Percentiles rank a stretch among this genome's conserved stretches.
Evolutionary conservation across 2,888 invertebrate genomes (phyloP).

Genomic region (Cataglyphis altisquamis): DNA sequence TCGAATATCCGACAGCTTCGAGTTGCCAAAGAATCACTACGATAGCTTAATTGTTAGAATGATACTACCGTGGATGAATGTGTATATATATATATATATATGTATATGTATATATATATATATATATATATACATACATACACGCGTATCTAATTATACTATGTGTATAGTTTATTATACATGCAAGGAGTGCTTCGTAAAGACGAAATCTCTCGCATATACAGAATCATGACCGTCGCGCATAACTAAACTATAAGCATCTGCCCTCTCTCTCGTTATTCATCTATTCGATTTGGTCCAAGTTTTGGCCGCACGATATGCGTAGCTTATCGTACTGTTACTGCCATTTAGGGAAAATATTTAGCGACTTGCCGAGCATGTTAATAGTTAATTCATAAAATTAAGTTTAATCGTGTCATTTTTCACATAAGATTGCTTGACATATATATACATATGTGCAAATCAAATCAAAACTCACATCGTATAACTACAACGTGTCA

Average conservation of each 20-base stretch:
- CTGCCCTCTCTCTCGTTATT: constrained; percentile 51
- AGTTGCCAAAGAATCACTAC: constrained; percentile 76
- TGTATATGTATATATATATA: background rate
- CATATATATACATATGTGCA: background rate
- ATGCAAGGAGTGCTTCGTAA: constrained; percentile 16
- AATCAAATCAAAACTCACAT: constrained; percentile 35
- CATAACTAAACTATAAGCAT: constrained; percentile 27
- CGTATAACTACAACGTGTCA: background rate
- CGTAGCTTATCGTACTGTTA: constrained; percentile 22
- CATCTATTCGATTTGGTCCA: constrained; percentile 25
- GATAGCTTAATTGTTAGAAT: constrained; percentile 49
- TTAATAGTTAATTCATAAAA: constrained; percentile 20
- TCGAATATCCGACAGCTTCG: constrained; percentile 70
- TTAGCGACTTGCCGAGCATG: background rate
- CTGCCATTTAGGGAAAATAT: constrained; percentile 46
- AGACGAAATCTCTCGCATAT: background rate
- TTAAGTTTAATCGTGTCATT: constrained; percentile 20
- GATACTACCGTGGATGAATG: constrained; percentile 29
- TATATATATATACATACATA: too few species aligned
- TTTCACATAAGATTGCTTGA: background rate
- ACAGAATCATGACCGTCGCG: constrained; percentile 8
- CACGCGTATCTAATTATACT: constrained; percentile 31
- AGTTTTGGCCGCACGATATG: constrained; percentile 11
- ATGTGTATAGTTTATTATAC: constrained; percentile 41
- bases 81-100: constrained; percentile 34